phyloP scores from a whole-genome alignment of 1,140 invertebrate genomes.

The Drosophila novamexicana region DNA sequence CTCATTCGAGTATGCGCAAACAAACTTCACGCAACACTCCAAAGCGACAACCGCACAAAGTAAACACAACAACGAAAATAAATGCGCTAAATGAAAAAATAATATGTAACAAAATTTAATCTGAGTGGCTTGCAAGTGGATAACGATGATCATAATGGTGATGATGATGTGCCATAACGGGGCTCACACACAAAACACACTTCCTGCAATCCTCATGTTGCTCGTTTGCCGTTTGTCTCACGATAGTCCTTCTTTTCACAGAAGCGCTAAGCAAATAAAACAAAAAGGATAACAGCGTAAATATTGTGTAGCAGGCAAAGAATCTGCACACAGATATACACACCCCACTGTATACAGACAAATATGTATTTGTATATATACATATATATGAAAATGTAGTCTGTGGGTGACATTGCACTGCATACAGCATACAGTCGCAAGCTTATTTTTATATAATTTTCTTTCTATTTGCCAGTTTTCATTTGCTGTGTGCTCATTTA shows the following conservation, averaged over 20 bases:
- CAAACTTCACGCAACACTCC: conserved; percentile 17
- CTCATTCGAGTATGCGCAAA: conserved; percentile 9
- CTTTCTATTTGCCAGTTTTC: conserved; percentile 55
- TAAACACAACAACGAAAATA: conserved; percentile 58
- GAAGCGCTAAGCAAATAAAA: conserved; percentile 82
- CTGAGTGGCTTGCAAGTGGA: conserved; percentile 54
- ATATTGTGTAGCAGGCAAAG: conserved; percentile 65
- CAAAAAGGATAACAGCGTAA: conserved; percentile 81
- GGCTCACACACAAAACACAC: conserved; percentile 35
- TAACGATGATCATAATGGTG: conserved; percentile 44
- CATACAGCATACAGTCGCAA: conserved; percentile 36
- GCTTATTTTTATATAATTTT: conserved; percentile 46
- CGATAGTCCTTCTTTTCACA: conserved; percentile 75
- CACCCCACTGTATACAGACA: conserved; percentile 29
- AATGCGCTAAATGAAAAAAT: conserved; percentile 75
- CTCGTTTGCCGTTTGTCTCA: conserved; percentile 56
- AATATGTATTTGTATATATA: conserved; percentile 9
- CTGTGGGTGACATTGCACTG: conserved; percentile 67
- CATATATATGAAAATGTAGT: conserved; percentile 37
- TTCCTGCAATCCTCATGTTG: conserved; percentile 41
- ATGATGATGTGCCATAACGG: conserved; percentile 50
- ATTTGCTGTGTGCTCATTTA: conserved; percentile 46
- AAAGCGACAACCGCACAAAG: conserved; percentile 24
- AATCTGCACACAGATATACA: conserved; percentile 36
- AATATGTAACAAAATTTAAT: conserved; percentile 73